phyloP scores from a whole-genome alignment of 2,797 vertebrate species.

The Hipposideros larvatus region DNA sequence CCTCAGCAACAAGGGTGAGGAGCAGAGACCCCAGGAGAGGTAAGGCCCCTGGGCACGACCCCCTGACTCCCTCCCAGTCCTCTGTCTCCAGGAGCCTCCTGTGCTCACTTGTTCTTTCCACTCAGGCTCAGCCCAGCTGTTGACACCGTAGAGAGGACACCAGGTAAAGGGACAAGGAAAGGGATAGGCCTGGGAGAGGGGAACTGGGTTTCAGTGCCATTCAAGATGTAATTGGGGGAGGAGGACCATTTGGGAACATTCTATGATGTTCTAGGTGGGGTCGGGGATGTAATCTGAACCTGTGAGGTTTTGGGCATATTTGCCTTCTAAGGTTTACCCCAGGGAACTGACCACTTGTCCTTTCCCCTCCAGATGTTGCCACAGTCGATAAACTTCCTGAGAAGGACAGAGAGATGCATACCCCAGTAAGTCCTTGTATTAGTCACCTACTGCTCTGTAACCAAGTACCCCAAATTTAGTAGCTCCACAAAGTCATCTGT shows the following conservation, averaged over 20 bases:
- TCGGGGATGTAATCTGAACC: background rate
- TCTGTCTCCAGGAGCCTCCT: background rate
- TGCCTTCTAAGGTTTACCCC: background rate
- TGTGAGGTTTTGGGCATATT: background rate
- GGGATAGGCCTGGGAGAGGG: background rate
- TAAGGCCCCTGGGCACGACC: background rate
- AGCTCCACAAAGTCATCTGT: background rate
- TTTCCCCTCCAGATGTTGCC: background rate
- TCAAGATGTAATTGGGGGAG: background rate
- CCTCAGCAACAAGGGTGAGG: background rate
- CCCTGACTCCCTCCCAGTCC: rapidly evolving
- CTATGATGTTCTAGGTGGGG: background rate
- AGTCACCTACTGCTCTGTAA: rapidly evolving
- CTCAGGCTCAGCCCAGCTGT: background rate
- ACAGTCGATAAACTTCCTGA: background rate
- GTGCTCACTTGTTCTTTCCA: background rate
- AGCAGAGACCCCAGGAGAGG: slow-evolving; percentile 40
- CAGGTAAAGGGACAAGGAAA: background rate
- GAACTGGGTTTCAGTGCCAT: too few relatives aligned
- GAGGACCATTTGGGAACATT: background rate
- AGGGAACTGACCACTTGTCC: background rate
- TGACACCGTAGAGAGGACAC: background rate
- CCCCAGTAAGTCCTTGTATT: background rate
- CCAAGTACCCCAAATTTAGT: background rate
- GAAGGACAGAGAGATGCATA: background rate